Percentiles rank a stretch among this genome's conserved stretches.
These are phyloP conservation scores for Tetrao urogallus DNA, from an alignment of 2,113 vertebrate genomes.

Conservation along the genomic window DNA sequence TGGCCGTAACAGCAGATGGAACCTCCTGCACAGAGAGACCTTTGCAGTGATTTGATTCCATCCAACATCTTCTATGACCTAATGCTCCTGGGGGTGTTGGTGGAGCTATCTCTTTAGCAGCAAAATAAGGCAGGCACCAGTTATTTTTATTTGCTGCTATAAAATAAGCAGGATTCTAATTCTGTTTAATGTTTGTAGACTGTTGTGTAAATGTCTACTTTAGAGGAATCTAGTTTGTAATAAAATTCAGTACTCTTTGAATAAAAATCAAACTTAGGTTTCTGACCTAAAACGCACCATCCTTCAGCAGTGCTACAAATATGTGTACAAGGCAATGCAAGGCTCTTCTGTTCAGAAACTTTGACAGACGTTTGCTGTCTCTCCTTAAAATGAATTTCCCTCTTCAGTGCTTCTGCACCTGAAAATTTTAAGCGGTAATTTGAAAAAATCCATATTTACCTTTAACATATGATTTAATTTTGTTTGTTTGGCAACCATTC, in stretches of 20 bases:
- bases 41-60: background rate
- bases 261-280: background rate
- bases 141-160: background rate
- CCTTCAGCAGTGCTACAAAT: background rate
- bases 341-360: background rate
- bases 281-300: background rate
- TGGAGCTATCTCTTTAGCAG: background rate
- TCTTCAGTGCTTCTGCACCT: background rate
- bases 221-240: background rate
- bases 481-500: constrained; percentile 15
- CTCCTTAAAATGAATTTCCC: background rate
- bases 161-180: background rate
- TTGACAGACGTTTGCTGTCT: background rate
- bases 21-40: background rate
- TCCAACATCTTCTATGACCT: background rate
- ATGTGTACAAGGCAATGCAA: background rate
- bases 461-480: background rate
- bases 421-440: background rate
- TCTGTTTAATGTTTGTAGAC: background rate
- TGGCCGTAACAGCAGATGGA: background rate
- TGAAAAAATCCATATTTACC: background rate
- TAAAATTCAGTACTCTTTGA: background rate
- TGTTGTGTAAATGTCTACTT: background rate
- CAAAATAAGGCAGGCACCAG: background rate
- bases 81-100: background rate